phyloP scores from a whole-genome alignment of 2,113 vertebrate species.

The Cisticola juncidis region DNA sequence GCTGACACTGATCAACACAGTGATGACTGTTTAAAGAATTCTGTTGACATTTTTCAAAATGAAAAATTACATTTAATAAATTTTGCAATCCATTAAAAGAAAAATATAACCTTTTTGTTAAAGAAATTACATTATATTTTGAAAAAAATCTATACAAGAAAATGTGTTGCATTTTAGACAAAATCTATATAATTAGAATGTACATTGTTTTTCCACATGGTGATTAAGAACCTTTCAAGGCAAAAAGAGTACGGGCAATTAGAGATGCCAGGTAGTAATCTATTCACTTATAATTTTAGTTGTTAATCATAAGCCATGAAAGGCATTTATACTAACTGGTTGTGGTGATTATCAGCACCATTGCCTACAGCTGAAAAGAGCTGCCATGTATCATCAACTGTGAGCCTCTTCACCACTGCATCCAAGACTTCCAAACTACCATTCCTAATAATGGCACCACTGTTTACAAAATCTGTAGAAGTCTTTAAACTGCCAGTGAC shows the following conservation, averaged over 20 bases:
- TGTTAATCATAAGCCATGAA: conserved; percentile 45
- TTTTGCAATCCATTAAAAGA: neutral
- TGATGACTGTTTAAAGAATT: neutral
- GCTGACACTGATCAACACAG: neutral
- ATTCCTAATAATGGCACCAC: conserved; percentile 2
- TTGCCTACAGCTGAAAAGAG: conserved; percentile 36
- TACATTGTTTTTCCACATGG: neutral
- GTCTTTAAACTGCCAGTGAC: conserved; percentile 9
- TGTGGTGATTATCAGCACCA: conserved; percentile 48
- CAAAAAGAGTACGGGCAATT: neutral
- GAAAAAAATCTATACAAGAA: neutral
- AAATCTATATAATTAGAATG: neutral
- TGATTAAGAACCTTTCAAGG: neutral
- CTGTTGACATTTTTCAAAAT: neutral
- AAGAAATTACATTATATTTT: neutral
- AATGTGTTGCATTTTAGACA: neutral
- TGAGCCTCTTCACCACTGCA: neutral
- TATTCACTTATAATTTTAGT: conserved; percentile 31
- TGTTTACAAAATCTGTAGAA: conserved; percentile 22
- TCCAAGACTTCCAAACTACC: conserved; percentile 35
- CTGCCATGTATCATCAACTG: conserved; percentile 40
- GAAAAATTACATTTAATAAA: neutral
- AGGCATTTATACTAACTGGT: conserved; percentile 25
- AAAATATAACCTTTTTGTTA: neutral
- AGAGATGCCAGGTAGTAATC: neutral